These are phyloP conservation scores for Clytia hemisphaerica DNA, from an alignment of 30 jellyfish, hydroid and myxozoan species.

Conservation along the genomic window DNA sequence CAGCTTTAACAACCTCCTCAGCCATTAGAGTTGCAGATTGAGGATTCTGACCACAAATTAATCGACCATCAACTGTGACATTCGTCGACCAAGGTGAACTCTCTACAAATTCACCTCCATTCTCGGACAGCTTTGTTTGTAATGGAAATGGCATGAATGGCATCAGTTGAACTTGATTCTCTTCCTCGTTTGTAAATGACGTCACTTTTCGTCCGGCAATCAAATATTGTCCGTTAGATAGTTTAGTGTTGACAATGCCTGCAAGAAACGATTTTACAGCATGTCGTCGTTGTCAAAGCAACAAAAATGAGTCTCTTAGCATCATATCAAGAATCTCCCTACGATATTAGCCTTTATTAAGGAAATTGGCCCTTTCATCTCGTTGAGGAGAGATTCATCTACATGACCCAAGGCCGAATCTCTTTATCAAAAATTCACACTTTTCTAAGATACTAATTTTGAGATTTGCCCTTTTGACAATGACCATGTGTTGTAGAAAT, in stretches of 20 bases:
- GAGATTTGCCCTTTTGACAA: no score
- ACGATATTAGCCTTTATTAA: no score
- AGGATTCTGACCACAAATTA: conserved; percentile 40
- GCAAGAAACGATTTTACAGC: background rate
- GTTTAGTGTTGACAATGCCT: conserved; percentile 30
- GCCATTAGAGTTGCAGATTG: conserved; percentile 40
- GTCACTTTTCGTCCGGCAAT: conserved; percentile 30
- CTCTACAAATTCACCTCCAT: conserved; percentile 28
- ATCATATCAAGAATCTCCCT: no score
- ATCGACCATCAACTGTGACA: conserved; percentile 31
- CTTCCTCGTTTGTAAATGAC: conserved; percentile 35
- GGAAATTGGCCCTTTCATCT: background rate
- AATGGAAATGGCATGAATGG: conserved; percentile 37
- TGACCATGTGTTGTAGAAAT: no score
- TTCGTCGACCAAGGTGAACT: background rate
- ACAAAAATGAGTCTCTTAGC: no score
- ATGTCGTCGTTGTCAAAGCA: no score
- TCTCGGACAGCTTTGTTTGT: conserved; percentile 23
- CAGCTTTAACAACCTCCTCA: conserved; percentile 22
- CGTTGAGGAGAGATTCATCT: background rate
- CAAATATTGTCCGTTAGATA: conserved; percentile 23
- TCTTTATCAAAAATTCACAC: no score
- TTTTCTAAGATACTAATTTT: no score
- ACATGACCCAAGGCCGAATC: no score
- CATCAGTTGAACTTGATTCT: conserved; percentile 2